Evolutionary conservation across 1,140 invertebrate genomes (phyloP), one percentile per base, ranked within the genome.

Genomic region (Micrasema longulum): DNA sequence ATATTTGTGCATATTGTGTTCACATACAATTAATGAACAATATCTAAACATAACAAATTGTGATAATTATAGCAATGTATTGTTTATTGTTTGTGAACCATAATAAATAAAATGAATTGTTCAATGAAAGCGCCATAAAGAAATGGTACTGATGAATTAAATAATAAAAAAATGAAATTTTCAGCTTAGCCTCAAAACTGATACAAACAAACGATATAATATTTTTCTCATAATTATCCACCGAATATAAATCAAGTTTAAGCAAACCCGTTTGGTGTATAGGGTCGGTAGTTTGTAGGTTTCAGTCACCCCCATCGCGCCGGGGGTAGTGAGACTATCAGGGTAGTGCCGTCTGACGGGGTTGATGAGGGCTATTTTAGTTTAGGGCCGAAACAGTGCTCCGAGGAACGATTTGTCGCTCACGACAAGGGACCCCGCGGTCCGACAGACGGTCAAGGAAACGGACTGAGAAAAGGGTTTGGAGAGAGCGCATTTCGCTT

Each of bases 301-400:
- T n/a, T 22, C 11, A 16, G 18, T 26, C 26, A 36, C 14, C 14
- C 26, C n/a, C 5, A 5, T 18, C 6, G 47, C 1, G 1, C 45
- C 52, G 14, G 52, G 14, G 16, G n/a, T 9, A 31, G 26, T 31
- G 7, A 31, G 26, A 7, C 7, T 31, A 31, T 31, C 10, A 10
- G 20, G 12, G 52, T 31, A 31, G 26, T 3, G 9, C 14, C 52
- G 12, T 16, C 23, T 14, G 23, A 31, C 14, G 26, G 52, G 52
- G 26, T 55, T 9, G 50, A 35, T n/a, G 12, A 55, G 23, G 52
- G 52, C 26, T 36, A 31, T 31, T 18, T 55, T 14, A 55, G 20
- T 55, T 53, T 55, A 31, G 23, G 52, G 26, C 52, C 12, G 9
- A 12, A 55, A 48, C 4, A n/a, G 23, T 23, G 14, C 52, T 4